These are phyloP conservation scores for Drosophila mayaguana DNA, from an alignment of 2,888 invertebrate genomes.

Conservation along the genomic window DNA sequence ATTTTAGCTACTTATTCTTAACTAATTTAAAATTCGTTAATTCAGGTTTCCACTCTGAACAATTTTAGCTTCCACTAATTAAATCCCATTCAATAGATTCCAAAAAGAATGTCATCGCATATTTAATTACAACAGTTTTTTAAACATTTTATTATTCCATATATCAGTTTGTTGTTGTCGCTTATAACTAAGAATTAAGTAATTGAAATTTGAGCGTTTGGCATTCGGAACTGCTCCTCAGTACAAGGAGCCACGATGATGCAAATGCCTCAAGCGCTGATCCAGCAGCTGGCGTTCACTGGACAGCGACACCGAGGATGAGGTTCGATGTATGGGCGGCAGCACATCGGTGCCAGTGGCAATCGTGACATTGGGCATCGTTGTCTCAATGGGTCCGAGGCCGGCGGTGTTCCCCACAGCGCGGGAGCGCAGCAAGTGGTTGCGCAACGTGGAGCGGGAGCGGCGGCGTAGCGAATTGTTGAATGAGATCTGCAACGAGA, in stretches of 20 bases:
- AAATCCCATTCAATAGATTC: neutral
- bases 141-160: slow-evolving; percentile 48
- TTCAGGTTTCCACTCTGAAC: neutral
- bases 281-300: slow-evolving; percentile 75
- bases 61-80: neutral
- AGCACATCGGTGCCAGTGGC: slow-evolving; percentile 31
- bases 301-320: slow-evolving; percentile 75
- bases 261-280: slow-evolving; percentile 76
- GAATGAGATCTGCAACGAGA: slow-evolving; percentile 84
- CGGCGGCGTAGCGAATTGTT: slow-evolving; percentile 78
- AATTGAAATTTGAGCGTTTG: slow-evolving; percentile 23
- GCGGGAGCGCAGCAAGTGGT: slow-evolving; percentile 81
- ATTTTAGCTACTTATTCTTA: too few species aligned
- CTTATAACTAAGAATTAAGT: slow-evolving; percentile 49
- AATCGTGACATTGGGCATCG: slow-evolving; percentile 18
- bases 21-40: too few species aligned
- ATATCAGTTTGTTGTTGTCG: slow-evolving; percentile 54
- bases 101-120: neutral
- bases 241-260: slow-evolving; percentile 83
- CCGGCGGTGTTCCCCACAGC: slow-evolving; percentile 66
- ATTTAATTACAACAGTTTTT: slow-evolving; percentile 20
- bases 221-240: slow-evolving; percentile 45
- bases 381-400: slow-evolving; percentile 50
- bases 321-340: slow-evolving; percentile 81
- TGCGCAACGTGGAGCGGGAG: slow-evolving; percentile 77